Conservation (phyloP, 1,140 invertebrate species). For the Teleogryllus occipitalis region DNA sequence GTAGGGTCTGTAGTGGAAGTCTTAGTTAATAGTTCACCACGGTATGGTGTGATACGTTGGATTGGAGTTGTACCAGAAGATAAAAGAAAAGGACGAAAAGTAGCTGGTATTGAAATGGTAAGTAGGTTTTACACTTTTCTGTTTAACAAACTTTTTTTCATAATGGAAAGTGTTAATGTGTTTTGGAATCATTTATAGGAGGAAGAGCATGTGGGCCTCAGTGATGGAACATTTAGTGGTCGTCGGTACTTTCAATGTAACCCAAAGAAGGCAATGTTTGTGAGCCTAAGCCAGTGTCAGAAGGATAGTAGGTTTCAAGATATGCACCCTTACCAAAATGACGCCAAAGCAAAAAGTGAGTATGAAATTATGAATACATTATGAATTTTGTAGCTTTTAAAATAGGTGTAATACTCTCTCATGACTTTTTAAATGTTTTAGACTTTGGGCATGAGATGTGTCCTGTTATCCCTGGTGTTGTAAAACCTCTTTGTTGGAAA, state of each 20-base stretch:
- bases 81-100: constrained; percentile 39
- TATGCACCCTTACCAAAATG: constrained; percentile 34
- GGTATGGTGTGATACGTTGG: constrained; percentile 81
- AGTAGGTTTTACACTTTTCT: constrained; percentile 22
- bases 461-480: constrained; percentile 65
- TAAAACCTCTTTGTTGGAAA: constrained; percentile 59
- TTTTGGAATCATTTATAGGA: constrained; percentile 38
- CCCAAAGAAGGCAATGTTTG: constrained; percentile 64
- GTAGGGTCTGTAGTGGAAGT: constrained; percentile 70
- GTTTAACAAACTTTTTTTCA: background rate
- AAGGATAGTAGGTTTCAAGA: constrained; percentile 70
- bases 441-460: constrained; percentile 58
- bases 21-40: constrained; percentile 41
- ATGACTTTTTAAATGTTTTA: constrained; percentile 2
- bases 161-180: background rate
- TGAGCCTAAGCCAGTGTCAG: constrained; percentile 63
- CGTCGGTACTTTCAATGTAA: constrained; percentile 62
- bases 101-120: constrained; percentile 61
- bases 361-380: background rate
- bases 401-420: background rate
- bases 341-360: constrained; percentile 20
- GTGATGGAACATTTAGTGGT: constrained; percentile 69
- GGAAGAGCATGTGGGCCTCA: constrained; percentile 58
- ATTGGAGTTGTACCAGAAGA: constrained; percentile 53
- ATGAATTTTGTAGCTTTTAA: background rate